These are phyloP conservation scores for Scyliorhinus canicula DNA, from an alignment of 2,797 vertebrate species.

Conservation along the genomic window DNA sequence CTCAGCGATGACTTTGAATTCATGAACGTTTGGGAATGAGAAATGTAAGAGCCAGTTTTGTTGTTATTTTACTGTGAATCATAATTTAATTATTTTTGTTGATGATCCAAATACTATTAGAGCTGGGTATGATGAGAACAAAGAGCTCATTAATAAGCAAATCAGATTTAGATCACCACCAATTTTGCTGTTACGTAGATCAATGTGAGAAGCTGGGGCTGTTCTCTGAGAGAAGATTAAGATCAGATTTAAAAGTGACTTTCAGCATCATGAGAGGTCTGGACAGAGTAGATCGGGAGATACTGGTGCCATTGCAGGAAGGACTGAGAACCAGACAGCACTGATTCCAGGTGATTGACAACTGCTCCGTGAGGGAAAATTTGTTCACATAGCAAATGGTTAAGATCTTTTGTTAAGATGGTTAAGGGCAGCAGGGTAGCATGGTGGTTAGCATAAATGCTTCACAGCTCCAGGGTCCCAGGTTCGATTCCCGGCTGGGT, in stretches of 20 bases:
- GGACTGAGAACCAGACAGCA: neutral
- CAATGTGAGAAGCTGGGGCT: neutral
- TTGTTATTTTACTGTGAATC: no score
- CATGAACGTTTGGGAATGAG: neutral
- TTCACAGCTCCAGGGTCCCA: no score
- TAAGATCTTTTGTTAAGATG: no score
- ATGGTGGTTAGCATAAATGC: no score
- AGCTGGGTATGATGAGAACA: neutral
- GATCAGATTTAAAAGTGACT: neutral
- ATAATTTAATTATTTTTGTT: neutral
- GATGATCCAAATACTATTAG: neutral
- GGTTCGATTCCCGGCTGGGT: no score
- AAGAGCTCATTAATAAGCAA: neutral
- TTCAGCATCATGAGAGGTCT: neutral
- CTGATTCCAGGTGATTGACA: neutral
- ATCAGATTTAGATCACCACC: neutral
- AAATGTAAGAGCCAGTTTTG: neutral
- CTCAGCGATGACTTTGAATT: neutral
- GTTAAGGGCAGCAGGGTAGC: no score
- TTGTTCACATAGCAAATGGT: neutral
- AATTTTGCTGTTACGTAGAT: neutral
- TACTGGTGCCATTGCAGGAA: neutral
- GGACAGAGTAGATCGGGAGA: neutral
- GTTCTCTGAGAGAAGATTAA: neutral
- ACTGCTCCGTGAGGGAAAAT: neutral